Percentiles rank a stretch among this genome's conserved stretches.
phyloP scores from a whole-genome alignment of 53 echinoderm and acorn worm species.

The Apostichopus leukothele region DNA sequence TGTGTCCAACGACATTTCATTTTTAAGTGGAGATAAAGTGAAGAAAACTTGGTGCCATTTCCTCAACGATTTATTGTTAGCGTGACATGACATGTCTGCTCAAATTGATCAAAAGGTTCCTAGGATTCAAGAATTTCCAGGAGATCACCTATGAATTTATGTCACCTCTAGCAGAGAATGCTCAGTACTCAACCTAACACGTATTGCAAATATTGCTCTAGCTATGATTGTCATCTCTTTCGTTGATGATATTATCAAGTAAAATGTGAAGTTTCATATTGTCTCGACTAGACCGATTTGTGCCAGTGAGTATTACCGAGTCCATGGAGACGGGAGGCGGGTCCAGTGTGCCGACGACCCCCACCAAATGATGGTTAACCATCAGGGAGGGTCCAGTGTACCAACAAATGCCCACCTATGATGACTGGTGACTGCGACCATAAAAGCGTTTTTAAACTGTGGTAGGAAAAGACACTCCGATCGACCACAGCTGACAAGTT shows the following conservation, averaged over 20 bases:
- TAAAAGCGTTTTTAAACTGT: neutral
- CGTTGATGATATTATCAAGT: neutral
- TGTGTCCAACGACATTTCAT: no score
- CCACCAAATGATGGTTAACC: conserved; percentile 63
- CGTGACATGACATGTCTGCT: no score
- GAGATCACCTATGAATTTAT: no score
- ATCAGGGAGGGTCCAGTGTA: neutral
- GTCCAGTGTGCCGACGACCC: conserved; percentile 65
- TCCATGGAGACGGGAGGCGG: conserved; percentile 89
- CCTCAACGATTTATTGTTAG: no score
- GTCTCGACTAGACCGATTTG: conserved; percentile 75
- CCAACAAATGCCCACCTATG: neutral
- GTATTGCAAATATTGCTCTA: neutral
- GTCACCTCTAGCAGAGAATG: no score
- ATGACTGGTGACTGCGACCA: no score
- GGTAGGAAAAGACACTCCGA: neutral
- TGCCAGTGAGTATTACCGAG: conserved; percentile 90
- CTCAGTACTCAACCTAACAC: neutral
- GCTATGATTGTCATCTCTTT: neutral
- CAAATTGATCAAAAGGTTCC: no score
- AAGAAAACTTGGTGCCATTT: no score
- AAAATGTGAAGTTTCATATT: neutral
- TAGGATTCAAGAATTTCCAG: no score
- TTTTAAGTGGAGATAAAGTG: no score
- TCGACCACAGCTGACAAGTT: no score